phyloP scores from a whole-genome alignment of 35 echinoderm and acorn worm genomes.

The Lytechinus pictus region DNA sequence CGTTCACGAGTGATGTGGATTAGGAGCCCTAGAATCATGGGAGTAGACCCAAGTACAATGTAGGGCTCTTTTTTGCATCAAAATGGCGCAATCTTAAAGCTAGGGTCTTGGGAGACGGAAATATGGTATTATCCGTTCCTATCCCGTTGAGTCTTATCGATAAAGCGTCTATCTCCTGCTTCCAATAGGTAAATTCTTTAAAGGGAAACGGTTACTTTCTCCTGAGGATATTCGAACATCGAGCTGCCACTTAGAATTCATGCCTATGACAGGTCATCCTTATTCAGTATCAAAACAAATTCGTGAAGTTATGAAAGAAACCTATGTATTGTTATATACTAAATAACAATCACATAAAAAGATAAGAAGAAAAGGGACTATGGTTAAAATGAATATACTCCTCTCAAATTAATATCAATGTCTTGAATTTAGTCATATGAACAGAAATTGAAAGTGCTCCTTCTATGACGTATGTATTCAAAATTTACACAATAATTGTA shows the following conservation, averaged over 20 bases:
- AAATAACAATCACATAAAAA: too few relatives aligned
- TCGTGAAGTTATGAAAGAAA: too few relatives aligned
- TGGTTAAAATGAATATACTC: too few relatives aligned
- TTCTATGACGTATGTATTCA: too few relatives aligned
- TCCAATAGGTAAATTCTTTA: background rate
- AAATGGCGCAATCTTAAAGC: background rate
- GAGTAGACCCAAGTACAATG: background rate
- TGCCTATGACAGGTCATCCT: background rate
- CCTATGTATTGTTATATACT: too few relatives aligned
- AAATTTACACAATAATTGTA: too few relatives aligned
- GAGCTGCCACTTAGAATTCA: background rate
- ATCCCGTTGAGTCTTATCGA: background rate
- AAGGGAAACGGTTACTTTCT: background rate
- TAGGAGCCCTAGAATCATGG: background rate
- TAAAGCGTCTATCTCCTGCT: background rate
- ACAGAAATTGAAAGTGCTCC: too few relatives aligned
- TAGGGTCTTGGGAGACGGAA: background rate
- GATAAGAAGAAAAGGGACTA: too few relatives aligned
- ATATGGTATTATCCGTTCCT: background rate
- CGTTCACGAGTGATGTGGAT: background rate
- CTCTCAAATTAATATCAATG: too few relatives aligned
- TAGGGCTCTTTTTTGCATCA: background rate
- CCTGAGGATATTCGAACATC: background rate
- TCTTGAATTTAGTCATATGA: too few relatives aligned
- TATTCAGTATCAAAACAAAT: too few relatives aligned